phyloP scores from a whole-genome alignment of 2,113 vertebrate genomes.

The Pangasianodon hypophthalmus region DNA sequence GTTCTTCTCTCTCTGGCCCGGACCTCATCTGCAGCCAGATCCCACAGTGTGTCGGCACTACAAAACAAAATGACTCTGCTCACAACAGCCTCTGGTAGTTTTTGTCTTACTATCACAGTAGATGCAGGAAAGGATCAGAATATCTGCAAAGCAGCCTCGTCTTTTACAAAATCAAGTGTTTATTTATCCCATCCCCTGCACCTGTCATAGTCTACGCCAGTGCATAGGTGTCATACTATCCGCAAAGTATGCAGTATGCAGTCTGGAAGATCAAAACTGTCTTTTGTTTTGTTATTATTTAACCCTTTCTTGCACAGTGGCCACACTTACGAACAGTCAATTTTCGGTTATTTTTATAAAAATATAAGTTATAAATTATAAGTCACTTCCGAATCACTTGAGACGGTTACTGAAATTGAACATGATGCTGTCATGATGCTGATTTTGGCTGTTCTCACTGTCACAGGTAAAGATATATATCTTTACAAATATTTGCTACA shows the following conservation, averaged over 20 bases:
- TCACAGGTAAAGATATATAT: background rate
- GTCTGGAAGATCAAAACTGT: background rate
- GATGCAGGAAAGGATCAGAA: background rate
- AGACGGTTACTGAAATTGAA: background rate
- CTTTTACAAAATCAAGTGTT: background rate
- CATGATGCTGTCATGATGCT: background rate
- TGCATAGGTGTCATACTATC: background rate
- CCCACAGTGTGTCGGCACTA: conserved; percentile 87
- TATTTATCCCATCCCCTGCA: background rate
- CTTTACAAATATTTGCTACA: background rate
- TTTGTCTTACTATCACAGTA: background rate
- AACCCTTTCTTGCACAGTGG: background rate
- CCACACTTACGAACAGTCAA: background rate
- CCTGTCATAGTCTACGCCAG: background rate
- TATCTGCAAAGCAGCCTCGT: background rate
- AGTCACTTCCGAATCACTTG: background rate
- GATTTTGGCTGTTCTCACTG: background rate
- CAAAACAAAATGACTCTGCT: conserved; percentile 46
- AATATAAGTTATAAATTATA: background rate
- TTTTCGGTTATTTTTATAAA: background rate
- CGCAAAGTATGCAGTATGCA: background rate
- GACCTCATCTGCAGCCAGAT: conserved; percentile 84
- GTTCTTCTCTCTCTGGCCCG: conserved; percentile 65
- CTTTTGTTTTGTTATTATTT: background rate
- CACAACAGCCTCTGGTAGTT: background rate